Base-by-base conservation (phyloP, 2,888 invertebrate species). In the Drosophila anomalipes region DNA sequence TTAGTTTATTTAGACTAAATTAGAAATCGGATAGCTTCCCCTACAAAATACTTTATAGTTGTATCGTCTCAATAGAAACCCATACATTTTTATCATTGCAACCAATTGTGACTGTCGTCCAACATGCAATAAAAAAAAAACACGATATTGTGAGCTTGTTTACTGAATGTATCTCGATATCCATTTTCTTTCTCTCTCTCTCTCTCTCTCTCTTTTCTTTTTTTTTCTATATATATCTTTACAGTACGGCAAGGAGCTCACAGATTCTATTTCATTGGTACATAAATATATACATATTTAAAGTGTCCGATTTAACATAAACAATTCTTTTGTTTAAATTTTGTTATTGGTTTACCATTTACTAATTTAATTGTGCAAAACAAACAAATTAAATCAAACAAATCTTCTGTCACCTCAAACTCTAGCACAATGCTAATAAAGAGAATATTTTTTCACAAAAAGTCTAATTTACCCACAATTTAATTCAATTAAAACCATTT, bases 241-340 rank as follows among this genome's bases (percentile, higher is more conserved):
- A 89, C 93, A 93, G 93, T 93, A 91, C 93, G 93, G 86, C 93
- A 94, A 93, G 93, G 93, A 93, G 92, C 93, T 91, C 93, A 93
- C 93, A 93, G 93, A 93, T 94, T 93, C 92, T 93, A 93, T 93
- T 93, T 93, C 82, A 93, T 93, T 93, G 93, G 93, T 94, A 93
- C 90, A 75, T 84, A 80, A 70, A 74, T 67, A 93, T 90, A 77
- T 81, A 82, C 60, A 74, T 62, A 51, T 44, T 59, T 32, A 54
- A 57, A 47, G 37, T 39, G 37, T 49, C 59, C 33, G 44, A 53
- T 47, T 47, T 58, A 71, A 71, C 56, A 53, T 57, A 39, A 57
- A 57, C 39, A 37, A 56, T 28, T 12, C 7, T 35, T 44, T 44
- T 58, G 47, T 57, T 61, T 56, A 35, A 41, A 56, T 59, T 65